Conservation (phyloP, 2,797 vertebrate species). For the Sciurus carolinensis region DNA sequence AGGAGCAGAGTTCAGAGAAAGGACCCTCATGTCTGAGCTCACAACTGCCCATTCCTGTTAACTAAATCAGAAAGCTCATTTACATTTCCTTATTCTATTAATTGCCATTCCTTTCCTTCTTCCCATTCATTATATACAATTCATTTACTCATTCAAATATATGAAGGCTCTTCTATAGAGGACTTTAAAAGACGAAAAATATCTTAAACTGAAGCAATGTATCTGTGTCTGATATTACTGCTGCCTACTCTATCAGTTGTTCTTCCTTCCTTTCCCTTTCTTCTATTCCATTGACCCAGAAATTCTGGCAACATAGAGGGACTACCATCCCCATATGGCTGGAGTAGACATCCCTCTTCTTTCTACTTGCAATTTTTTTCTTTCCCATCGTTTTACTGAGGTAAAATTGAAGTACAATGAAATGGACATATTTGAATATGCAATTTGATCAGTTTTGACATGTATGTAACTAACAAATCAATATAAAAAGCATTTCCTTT, state of each 20-base stretch:
- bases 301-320: not conserved
- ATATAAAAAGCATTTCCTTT: too few species aligned
- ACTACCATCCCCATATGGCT: not conserved
- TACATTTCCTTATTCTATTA: not conserved
- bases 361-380: not conserved
- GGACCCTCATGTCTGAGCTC: constrained; percentile 7
- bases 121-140: not conserved
- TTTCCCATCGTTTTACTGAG: too few species aligned
- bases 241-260: not conserved
- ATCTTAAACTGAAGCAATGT: not conserved
- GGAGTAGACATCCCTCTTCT: not conserved
- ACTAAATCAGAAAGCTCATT: constrained; percentile 5
- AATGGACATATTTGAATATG: too few species aligned
- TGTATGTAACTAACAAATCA: too few species aligned
- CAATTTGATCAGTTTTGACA: too few species aligned
- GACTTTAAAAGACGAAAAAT: not conserved
- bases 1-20: not conserved
- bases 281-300: not conserved
- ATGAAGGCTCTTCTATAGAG: not conserved
- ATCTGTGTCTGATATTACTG: not conserved
- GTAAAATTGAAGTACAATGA: too few species aligned
- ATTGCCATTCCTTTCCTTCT: constrained; percentile 37
- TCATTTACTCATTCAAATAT: not conserved
- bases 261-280: not conserved
- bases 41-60: not conserved